Evolutionary conservation across 2,113 vertebrate species (phyloP), one percentile per base, ranked within the genome.

Genomic region (Carassius auratus): DNA sequence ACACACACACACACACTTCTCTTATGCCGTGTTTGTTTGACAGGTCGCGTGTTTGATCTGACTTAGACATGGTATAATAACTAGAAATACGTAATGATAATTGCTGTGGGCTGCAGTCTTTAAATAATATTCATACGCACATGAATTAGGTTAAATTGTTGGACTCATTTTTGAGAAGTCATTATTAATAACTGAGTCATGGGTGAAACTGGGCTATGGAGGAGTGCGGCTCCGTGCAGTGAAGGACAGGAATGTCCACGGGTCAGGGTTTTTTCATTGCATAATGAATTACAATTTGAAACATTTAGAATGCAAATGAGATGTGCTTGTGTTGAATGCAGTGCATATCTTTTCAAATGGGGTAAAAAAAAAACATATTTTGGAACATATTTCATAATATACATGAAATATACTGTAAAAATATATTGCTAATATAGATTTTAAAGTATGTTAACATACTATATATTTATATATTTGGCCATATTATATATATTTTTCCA

Each of bases 151-250:
- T 61, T 3, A 21, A 79, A 79, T 62, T 62, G 33, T 79, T 79
- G 5, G 17, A 62, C 12, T 42, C 10, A 42, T 79, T 62, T 79
- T 62, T 79, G n/a, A 23, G 4, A 38, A 79, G 76, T 36, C 57
- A 15, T 62, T 62, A 79, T 62, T 59, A 79, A 62, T 62, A 62
- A 79, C 55, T 62, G 36, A 79, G 76, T 79, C 76, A 62, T 79
- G 76, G 57, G 57, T 79, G 45, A 79, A 36, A 23, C 15, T 17
- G 36, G 21, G 30, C 15, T 30, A 17, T 21, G 52, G 36, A 21
- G 57, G 75, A 38, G 38, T 77, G 52, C 21, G 36, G 33, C 21
- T 62, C 76, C 17, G 55, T 38, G 55, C 76, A 15, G 55, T 38
- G 55, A 59, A 77, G 76, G 76, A 38, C 12, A 62, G 76, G 33